A percentile compares a stretch with the other conserved stretches of the same genome.
Conservation (phyloP, 2,797 vertebrate genomes). For the Kryptolebias ocellatus region DNA sequence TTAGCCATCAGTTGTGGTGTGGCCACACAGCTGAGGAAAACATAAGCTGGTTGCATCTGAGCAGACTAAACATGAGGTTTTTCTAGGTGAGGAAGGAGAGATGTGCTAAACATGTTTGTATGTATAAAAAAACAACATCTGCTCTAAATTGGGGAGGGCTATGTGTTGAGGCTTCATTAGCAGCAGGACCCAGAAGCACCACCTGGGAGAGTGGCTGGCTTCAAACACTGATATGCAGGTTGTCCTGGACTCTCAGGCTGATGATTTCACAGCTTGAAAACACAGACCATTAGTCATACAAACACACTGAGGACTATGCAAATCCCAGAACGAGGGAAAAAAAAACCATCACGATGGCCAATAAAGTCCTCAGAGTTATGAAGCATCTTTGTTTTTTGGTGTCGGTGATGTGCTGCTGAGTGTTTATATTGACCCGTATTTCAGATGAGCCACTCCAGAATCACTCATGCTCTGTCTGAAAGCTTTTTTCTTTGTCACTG, state of each 20-base stretch:
- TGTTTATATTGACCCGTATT: slow-evolving; percentile 74
- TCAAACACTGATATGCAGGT: slow-evolving; percentile 55
- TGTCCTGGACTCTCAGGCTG: slow-evolving; percentile 55
- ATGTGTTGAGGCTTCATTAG: slow-evolving; percentile 59
- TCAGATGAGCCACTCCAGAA: slow-evolving; percentile 65
- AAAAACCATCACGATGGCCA: slow-evolving; percentile 61
- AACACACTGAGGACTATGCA: slow-evolving; percentile 70
- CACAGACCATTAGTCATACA: slow-evolving; percentile 75
- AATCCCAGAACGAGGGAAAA: slow-evolving; percentile 69
- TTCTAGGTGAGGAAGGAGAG: slow-evolving; percentile 33
- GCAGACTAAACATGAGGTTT: slow-evolving; percentile 47
- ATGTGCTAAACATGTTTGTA: slow-evolving; percentile 51
- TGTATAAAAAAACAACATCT: slow-evolving; percentile 55
- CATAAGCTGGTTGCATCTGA: slow-evolving; percentile 25
- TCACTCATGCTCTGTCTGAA: slow-evolving; percentile 53
- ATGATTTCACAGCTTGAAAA: slow-evolving; percentile 67
- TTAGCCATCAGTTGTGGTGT: slow-evolving; percentile 57
- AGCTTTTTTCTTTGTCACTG: slow-evolving; percentile 62
- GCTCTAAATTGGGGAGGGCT: slow-evolving; percentile 39
- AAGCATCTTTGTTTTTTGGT: slow-evolving; percentile 62
- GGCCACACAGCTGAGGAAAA: slow-evolving; percentile 41
- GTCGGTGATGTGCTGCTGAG: slow-evolving; percentile 68
- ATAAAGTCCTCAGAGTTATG: slow-evolving; percentile 69
- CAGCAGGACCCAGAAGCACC: slow-evolving; percentile 43
- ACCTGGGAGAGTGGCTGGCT: slow-evolving; percentile 25